Conservation (phyloP, 1,140 invertebrate genomes). For the Papilio dardanus region DNA sequence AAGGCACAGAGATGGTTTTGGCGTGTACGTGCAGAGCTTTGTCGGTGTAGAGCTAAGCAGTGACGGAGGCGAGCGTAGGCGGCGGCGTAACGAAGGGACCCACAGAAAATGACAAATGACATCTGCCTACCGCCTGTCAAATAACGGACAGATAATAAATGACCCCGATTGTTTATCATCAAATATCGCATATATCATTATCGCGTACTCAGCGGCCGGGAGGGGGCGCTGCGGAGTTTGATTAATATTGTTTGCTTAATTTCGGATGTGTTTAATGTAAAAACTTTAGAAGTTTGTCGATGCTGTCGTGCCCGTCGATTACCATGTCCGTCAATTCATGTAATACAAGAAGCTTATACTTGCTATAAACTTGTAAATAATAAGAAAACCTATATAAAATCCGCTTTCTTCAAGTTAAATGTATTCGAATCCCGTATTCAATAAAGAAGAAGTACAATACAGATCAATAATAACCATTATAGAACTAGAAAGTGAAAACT, state of each 20-base stretch:
- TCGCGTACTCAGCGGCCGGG: constrained; percentile 71
- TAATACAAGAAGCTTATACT: neutral
- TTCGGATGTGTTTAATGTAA: constrained; percentile 73
- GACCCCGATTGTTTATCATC: constrained; percentile 83
- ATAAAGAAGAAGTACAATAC: too few species aligned
- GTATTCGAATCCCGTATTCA: too few species aligned
- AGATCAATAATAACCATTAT: too few species aligned
- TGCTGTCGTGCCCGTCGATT: constrained; percentile 52
- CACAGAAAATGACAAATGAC: constrained; percentile 83
- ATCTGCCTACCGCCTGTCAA: constrained; percentile 83
- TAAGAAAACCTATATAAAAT: too few species aligned
- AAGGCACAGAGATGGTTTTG: constrained; percentile 50
- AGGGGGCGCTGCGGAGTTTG: constrained; percentile 66
- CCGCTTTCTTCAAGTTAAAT: too few species aligned
- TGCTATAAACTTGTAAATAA: too few species aligned
- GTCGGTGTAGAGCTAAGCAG: constrained; percentile 78
- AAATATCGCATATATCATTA: constrained; percentile 83
- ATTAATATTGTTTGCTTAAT: constrained; percentile 82
- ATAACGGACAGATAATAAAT: constrained; percentile 84
- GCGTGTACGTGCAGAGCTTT: constrained; percentile 48
- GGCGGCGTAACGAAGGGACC: constrained; percentile 81
- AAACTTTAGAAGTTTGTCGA: constrained; percentile 74
- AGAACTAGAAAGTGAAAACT: too few species aligned
- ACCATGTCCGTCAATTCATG: constrained; percentile 39
- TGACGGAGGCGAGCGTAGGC: constrained; percentile 74